Conservation (phyloP, 2,113 vertebrate genomes). For the Platycercus adscitus region DNA sequence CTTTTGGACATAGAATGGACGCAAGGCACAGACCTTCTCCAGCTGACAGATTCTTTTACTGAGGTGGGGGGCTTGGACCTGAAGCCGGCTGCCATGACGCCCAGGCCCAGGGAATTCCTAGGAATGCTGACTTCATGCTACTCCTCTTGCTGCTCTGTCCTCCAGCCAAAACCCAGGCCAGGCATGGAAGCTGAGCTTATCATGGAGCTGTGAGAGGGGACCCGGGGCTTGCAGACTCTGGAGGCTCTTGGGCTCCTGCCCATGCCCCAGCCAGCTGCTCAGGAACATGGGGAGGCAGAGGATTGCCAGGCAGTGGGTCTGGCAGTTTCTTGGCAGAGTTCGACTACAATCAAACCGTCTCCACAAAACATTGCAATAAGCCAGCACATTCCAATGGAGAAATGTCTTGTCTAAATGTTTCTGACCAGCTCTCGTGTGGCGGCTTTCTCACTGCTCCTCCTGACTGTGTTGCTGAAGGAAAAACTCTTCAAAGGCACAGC, state of each 20-base stretch:
- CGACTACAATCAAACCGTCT: constrained; percentile 16
- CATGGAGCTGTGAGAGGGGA: not conserved
- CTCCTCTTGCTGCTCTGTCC: constrained; percentile 61
- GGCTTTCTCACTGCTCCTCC: constrained; percentile 43
- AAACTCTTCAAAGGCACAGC: constrained; percentile 8
- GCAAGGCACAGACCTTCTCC: not conserved
- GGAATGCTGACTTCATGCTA: constrained; percentile 31
- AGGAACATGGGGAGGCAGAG: not conserved
- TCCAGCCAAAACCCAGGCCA: constrained; percentile 24
- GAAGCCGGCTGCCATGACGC: not conserved
- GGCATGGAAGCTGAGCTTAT: constrained; percentile 36
- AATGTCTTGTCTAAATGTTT: constrained; percentile 69
- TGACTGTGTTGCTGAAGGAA: constrained; percentile 43
- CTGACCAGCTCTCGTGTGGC: constrained; percentile 51
- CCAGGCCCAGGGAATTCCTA: constrained; percentile 61
- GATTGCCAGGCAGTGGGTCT: constrained; percentile 55
- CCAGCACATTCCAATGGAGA: constrained; percentile 68
- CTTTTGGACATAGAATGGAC: not conserved
- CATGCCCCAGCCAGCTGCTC: constrained; percentile 48
- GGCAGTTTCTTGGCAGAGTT: constrained; percentile 58
- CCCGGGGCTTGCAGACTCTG: not conserved
- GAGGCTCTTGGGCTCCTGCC: constrained; percentile 9
- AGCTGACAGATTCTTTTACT: not conserved
- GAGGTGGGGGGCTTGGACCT: not conserved
- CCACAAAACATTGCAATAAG: constrained; percentile 46